Percentiles rank a stretch among this genome's conserved stretches.
Evolutionary conservation across 2,797 vertebrate species (phyloP).

Genomic region (Buphagus erythrorhynchus): DNA sequence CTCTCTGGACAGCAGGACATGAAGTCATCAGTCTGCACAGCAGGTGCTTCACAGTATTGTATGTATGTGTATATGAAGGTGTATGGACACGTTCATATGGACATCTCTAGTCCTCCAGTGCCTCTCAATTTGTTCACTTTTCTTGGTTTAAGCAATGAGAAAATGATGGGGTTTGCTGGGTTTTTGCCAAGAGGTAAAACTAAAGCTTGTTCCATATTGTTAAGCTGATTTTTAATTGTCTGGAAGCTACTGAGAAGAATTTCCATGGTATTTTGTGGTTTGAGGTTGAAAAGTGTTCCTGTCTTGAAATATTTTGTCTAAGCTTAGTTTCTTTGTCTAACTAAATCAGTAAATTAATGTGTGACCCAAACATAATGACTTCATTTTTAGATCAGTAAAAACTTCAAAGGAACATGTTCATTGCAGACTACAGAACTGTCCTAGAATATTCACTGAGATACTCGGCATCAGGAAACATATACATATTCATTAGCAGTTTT

Average conservation of each 20-base stretch:
- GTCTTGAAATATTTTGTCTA: slow-evolving; percentile 7
- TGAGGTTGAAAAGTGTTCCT: neutral
- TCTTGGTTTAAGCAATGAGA: neutral
- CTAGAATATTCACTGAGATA: neutral
- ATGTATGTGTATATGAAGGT: too few species aligned
- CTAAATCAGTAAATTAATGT: slow-evolving; percentile 22
- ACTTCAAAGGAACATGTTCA: slow-evolving; percentile 45
- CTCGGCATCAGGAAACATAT: neutral
- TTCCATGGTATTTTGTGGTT: neutral
- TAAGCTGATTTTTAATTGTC: neutral
- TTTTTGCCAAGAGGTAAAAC: neutral
- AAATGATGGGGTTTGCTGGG: neutral
- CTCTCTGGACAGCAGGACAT: neutral
- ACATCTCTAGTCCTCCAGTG: neutral
- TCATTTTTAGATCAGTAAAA: neutral
- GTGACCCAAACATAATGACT: neutral
- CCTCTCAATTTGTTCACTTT: neutral
- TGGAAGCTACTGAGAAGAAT: neutral
- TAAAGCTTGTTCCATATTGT: neutral
- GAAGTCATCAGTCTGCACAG: neutral
- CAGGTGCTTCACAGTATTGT: neutral
- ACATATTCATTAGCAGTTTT: neutral
- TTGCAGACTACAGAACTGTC: neutral
- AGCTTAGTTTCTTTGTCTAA: slow-evolving; percentile 43
- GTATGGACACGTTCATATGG: neutral